Percentiles rank a stretch among this genome's conserved stretches.
phyloP scores from a whole-genome alignment of 1,140 invertebrate species.

The Fopius arisanus region DNA sequence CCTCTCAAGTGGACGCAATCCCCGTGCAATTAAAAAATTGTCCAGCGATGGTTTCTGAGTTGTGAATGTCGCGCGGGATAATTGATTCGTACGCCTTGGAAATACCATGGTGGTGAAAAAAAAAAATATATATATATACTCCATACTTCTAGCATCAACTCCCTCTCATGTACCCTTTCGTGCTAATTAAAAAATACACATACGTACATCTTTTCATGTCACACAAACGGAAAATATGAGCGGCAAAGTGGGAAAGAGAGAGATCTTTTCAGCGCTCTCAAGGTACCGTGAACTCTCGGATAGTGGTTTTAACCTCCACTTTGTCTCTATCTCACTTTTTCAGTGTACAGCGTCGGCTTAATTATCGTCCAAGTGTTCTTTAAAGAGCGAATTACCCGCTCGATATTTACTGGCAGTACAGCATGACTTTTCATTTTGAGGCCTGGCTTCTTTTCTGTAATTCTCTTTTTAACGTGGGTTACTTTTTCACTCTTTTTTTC shows the following conservation, averaged over 20 bases:
- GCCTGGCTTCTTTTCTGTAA: conserved; percentile 10
- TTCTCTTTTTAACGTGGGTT: conserved; percentile 18
- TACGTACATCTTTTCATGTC: conserved; percentile 12
- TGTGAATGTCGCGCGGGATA: background rate
- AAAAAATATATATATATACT: too few species aligned
- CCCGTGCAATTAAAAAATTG: too few species aligned
- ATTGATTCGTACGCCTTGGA: background rate
- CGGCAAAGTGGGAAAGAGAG: conserved; percentile 6
- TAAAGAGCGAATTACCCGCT: conserved; percentile 64
- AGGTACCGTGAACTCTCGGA: conserved; percentile 23
- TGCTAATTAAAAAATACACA: conserved; percentile 26
- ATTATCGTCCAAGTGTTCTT: conserved; percentile 65
- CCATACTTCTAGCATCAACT: too few species aligned
- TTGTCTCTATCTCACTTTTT: conserved; percentile 6
- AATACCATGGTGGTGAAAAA: background rate
- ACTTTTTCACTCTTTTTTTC: conserved; percentile 16
- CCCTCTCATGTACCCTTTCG: conserved; percentile 5
- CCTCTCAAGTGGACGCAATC: background rate
- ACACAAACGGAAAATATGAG: conserved; percentile 9
- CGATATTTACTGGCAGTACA: conserved; percentile 58
- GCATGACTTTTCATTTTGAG: conserved; percentile 50
- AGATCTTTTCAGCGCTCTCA: conserved; percentile 35
- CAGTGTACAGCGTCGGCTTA: conserved; percentile 36
- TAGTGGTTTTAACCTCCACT: conserved; percentile 25
- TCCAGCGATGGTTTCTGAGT: too few species aligned